Percentiles rank a stretch among this genome's conserved stretches.
Evolutionary conservation across 2,888 invertebrate genomes (phyloP).

Genomic region (Synergus umbraculus): DNA sequence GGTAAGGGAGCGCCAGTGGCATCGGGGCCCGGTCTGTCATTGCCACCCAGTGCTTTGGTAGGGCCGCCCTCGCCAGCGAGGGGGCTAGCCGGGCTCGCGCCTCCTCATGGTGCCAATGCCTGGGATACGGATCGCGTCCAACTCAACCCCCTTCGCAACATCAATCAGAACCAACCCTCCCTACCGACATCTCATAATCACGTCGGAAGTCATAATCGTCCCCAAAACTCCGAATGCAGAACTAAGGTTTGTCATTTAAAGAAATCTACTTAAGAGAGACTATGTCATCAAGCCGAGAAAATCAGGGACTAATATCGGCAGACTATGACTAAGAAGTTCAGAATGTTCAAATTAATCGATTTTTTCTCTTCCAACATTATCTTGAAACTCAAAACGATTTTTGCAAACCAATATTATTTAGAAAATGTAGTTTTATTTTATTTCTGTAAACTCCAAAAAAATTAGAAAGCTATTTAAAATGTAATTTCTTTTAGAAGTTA

Average conservation of each 20-base stretch:
- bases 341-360: neutral
- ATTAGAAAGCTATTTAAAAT: neutral
- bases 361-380: neutral
- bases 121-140: conserved; percentile 79
- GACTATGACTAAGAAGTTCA: too few relatives aligned
- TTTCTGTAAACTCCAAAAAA: neutral
- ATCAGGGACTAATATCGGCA: neutral
- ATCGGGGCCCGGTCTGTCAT: conserved; percentile 78
- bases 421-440: neutral
- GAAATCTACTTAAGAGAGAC: too few relatives aligned
- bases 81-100: conserved; percentile 77
- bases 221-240: conserved; percentile 68
- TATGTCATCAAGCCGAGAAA: neutral
- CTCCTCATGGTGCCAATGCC: conserved; percentile 77
- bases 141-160: conserved; percentile 72
- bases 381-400: too few relatives aligned
- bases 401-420: neutral
- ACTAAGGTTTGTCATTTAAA: conserved; percentile 64
- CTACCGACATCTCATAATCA: conserved; percentile 72
- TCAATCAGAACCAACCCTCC: conserved; percentile 67
- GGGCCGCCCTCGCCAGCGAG: conserved; percentile 80
- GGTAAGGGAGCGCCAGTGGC: conserved; percentile 83
- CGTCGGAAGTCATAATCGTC: conserved; percentile 69
- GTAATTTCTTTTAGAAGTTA: neutral
- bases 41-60: conserved; percentile 77